Evolutionary conservation across 2,888 invertebrate genomes (phyloP).

Genomic region (Caradrina clavipalpis): DNA sequence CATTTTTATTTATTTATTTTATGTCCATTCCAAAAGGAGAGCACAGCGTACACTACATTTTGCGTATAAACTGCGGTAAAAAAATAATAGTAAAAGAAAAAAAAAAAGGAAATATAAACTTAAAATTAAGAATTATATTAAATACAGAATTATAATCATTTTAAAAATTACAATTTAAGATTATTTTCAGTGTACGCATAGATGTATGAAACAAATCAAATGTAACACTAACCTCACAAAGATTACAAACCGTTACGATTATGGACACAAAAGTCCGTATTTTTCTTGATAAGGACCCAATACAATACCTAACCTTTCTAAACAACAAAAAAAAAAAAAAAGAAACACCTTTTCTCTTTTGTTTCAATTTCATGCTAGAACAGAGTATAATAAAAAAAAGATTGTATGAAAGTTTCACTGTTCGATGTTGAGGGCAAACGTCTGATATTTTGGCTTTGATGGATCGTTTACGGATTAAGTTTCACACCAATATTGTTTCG

Average conservation of each 20-base stretch:
- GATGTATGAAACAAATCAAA: too few relatives aligned
- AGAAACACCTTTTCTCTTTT: slow-evolving; percentile 24
- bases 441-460: slow-evolving; percentile 67
- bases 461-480: slow-evolving; percentile 67
- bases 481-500: slow-evolving; percentile 67
- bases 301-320: slow-evolving; percentile 1
- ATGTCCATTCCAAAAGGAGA: too few relatives aligned
- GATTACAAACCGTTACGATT: background rate
- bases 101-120: too few relatives aligned
- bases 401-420: slow-evolving; percentile 36
- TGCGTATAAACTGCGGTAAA: too few relatives aligned
- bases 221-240: background rate
- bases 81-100: too few relatives aligned
- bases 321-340: slow-evolving; percentile 28
- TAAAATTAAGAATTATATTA: too few relatives aligned
- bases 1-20: too few relatives aligned
- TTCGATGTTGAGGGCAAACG: slow-evolving; percentile 50
- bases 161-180: too few relatives aligned
- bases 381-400: slow-evolving; percentile 31
- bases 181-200: too few relatives aligned
- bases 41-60: too few relatives aligned
- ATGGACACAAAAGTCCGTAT: background rate
- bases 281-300: slow-evolving; percentile 9
- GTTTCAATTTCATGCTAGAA: slow-evolving; percentile 47
- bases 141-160: too few relatives aligned